Conservation (phyloP, 53 echinoderm and acorn worm genomes). For the Temnopleurus reevesii region DNA sequence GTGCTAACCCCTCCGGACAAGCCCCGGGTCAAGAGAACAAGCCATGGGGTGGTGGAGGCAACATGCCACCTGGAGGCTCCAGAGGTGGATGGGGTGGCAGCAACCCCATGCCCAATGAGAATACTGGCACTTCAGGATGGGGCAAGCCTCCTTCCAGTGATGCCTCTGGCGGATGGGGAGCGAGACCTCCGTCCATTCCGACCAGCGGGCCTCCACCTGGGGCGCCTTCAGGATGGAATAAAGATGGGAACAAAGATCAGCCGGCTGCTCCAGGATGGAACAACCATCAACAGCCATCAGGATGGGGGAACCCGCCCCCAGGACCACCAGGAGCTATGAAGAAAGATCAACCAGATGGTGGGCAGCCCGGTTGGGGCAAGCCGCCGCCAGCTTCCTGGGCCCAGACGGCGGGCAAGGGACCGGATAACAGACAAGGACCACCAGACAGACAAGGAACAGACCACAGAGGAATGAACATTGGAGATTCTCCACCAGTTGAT, state of each 20-base stretch:
- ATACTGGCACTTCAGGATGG: conserved; percentile 60
- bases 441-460: too few species aligned
- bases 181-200: conserved; percentile 10
- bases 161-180: conserved; percentile 59
- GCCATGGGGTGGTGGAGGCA: conserved; percentile 26
- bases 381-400: conserved; percentile 66
- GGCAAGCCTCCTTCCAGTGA: conserved; percentile 49
- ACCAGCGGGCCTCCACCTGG: conserved; percentile 20
- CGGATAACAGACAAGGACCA: too few species aligned
- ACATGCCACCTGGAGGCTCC: neutral
- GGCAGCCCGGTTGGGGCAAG: conserved; percentile 74
- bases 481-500: conserved; percentile 31
- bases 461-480: conserved; percentile 19
- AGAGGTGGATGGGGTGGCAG: conserved; percentile 40
- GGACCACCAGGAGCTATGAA: neutral
- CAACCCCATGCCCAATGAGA: conserved; percentile 7
- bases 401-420: conserved; percentile 53
- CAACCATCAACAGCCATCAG: conserved; percentile 43
- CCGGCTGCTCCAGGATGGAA: conserved; percentile 50
- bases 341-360: conserved; percentile 50
- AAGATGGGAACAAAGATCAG: conserved; percentile 38
- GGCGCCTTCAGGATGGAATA: conserved; percentile 13
- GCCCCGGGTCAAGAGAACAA: neutral
- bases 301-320: conserved; percentile 22
- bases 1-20: conserved; percentile 20